Evolutionary conservation across 35 echinoderm and acorn worm genomes (phyloP).

Genomic region (Apostichopus parvimensis): DNA sequence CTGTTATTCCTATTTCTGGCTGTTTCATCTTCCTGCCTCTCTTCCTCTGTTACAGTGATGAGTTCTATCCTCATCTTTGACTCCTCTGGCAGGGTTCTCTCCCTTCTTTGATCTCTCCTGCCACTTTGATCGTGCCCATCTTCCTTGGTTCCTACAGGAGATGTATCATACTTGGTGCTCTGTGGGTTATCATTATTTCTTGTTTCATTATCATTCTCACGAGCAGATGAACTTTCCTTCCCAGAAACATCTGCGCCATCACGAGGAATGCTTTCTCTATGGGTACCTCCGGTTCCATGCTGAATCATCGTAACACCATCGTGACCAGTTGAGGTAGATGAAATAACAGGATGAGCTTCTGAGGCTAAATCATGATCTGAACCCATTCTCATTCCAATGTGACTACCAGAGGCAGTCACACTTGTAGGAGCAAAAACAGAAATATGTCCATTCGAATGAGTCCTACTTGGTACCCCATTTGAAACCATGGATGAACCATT

Average conservation of each 20-base stretch:
- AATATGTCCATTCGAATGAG: not conserved
- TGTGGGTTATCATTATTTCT: not conserved
- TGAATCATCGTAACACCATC: not conserved
- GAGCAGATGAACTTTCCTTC: not conserved
- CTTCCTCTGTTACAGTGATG: not conserved
- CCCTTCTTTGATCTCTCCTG: not conserved
- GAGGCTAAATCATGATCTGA: not conserved
- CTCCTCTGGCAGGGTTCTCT: not conserved
- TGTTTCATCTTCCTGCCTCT: not conserved
- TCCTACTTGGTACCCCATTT: not conserved
- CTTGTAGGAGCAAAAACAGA: not conserved
- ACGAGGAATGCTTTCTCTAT: not conserved
- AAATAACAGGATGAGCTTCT: not conserved
- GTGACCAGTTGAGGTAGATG: not conserved
- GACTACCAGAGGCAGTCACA: not conserved
- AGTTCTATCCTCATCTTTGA: not conserved
- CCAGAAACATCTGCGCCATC: not conserved
- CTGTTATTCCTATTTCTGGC: slow-evolving; percentile 1
- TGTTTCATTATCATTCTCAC: not conserved
- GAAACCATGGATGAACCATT: not conserved
- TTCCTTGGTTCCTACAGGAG: not conserved
- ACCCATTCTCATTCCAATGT: not conserved
- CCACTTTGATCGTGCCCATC: not conserved
- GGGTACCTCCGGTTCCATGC: not conserved
- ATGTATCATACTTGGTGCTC: not conserved